phyloP scores from a whole-genome alignment of 2,797 vertebrate species.

The Dendrocincla fuliginosa region DNA sequence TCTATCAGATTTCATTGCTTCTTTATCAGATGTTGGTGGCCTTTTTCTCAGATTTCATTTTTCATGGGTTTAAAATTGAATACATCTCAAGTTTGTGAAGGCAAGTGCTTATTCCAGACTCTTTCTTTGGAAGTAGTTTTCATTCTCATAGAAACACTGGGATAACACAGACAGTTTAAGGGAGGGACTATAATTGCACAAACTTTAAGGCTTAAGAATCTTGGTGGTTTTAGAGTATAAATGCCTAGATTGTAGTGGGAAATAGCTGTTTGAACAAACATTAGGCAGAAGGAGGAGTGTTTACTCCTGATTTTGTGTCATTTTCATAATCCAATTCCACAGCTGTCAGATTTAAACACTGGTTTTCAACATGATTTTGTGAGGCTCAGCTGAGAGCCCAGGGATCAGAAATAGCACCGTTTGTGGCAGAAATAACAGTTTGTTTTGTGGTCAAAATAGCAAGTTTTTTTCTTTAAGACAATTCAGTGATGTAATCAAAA shows the following conservation, averaged over 20 bases:
- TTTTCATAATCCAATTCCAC: constrained; percentile 18
- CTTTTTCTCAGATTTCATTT: background rate
- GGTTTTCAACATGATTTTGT: background rate
- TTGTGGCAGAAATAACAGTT: background rate
- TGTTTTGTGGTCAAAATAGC: background rate
- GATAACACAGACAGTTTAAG: background rate
- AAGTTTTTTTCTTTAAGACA: background rate
- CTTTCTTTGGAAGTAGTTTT: background rate
- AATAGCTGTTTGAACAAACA: background rate
- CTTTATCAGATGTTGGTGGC: background rate
- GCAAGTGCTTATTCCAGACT: background rate
- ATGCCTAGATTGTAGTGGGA: background rate
- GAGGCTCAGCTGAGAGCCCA: background rate
- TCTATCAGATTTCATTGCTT: background rate
- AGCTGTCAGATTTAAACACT: background rate
- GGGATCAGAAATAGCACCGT: background rate
- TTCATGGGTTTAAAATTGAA: background rate
- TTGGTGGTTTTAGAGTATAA: background rate
- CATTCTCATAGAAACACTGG: background rate
- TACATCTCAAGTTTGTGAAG: background rate
- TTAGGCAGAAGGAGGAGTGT: background rate
- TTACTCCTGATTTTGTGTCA: background rate
- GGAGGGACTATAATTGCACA: background rate
- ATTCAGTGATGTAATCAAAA: background rate
- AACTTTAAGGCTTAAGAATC: background rate